Conservation (phyloP, 1,140 invertebrate genomes). For the Heliconius eleuchia region DNA sequence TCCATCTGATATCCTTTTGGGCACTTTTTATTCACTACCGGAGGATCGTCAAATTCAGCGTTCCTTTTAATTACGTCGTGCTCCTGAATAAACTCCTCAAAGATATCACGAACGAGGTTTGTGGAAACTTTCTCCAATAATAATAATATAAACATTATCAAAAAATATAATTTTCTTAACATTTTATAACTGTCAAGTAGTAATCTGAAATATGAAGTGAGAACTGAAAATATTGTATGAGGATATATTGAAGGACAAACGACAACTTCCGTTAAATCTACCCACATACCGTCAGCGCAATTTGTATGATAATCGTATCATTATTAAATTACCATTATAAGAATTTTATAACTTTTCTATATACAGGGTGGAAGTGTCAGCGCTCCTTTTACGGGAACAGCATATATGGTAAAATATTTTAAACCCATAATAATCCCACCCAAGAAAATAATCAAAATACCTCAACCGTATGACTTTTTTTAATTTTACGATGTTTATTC, state of each 20-base stretch:
- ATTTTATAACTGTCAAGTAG: slow-evolving; percentile 37
- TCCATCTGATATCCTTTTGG: slow-evolving; percentile 55
- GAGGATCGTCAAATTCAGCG: slow-evolving; percentile 54
- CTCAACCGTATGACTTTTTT: too few relatives aligned
- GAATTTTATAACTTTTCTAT: neutral
- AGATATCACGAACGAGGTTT: slow-evolving; percentile 38
- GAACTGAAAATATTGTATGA: slow-evolving; percentile 7
- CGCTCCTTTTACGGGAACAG: too few relatives aligned
- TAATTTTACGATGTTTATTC: too few relatives aligned
- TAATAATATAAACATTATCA: slow-evolving; percentile 25
- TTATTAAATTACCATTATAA: neutral
- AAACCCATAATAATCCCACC: too few relatives aligned
- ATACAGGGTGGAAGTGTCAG: too few relatives aligned
- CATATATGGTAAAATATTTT: too few relatives aligned
- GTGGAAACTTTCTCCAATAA: slow-evolving; percentile 24
- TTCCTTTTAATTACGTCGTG: slow-evolving; percentile 49
- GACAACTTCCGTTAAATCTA: slow-evolving; percentile 30
- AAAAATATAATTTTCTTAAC: slow-evolving; percentile 35
- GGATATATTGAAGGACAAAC: slow-evolving; percentile 36
- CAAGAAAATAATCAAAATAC: too few relatives aligned
- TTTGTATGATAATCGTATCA: neutral
- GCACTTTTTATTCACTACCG: slow-evolving; percentile 42
- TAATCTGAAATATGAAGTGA: neutral
- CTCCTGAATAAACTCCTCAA: slow-evolving; percentile 41
- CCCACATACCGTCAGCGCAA: slow-evolving; percentile 25